A percentile compares a stretch with the other conserved stretches of the same genome.
These are phyloP conservation scores for Phrynocephalus guinanensis DNA, from an alignment of 2,797 vertebrate species.

Conservation along the genomic window DNA sequence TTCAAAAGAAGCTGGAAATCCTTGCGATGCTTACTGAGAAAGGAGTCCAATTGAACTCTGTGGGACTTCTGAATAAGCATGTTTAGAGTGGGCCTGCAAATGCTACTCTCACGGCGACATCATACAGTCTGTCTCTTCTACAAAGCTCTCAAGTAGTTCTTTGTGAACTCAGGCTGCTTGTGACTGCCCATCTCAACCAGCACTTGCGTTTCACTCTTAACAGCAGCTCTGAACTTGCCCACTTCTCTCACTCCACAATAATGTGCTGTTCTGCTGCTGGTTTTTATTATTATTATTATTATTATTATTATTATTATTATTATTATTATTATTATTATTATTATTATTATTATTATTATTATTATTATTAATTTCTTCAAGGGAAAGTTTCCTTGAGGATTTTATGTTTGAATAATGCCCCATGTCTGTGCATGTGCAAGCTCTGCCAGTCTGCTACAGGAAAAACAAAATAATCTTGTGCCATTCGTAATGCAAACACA, in stretches of 20 bases:
- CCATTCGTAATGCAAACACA: neutral
- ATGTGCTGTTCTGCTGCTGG: neutral
- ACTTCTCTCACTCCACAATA: neutral
- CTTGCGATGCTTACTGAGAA: neutral
- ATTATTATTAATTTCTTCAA: neutral
- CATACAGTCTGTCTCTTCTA: neutral
- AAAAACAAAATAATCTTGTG: neutral
- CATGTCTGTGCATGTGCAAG: neutral
- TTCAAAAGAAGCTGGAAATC: neutral
- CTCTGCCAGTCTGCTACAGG: neutral
- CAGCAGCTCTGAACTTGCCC: neutral
- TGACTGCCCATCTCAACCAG: neutral
- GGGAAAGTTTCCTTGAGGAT: neutral
- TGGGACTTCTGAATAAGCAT: slow-evolving; percentile 19
- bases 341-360: too few relatives aligned
- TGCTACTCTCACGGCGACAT: neutral
- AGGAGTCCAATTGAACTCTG: neutral
- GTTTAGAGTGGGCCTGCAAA: slow-evolving; percentile 2
- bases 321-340: too few relatives aligned
- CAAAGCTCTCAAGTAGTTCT: neutral
- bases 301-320: too few relatives aligned
- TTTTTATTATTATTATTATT: too few relatives aligned
- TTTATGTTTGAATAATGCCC: neutral
- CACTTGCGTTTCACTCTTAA: neutral
- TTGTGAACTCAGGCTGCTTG: neutral